Base-by-base conservation (phyloP, 2,113 vertebrate species). In the Trematomus loennbergii region DNA sequence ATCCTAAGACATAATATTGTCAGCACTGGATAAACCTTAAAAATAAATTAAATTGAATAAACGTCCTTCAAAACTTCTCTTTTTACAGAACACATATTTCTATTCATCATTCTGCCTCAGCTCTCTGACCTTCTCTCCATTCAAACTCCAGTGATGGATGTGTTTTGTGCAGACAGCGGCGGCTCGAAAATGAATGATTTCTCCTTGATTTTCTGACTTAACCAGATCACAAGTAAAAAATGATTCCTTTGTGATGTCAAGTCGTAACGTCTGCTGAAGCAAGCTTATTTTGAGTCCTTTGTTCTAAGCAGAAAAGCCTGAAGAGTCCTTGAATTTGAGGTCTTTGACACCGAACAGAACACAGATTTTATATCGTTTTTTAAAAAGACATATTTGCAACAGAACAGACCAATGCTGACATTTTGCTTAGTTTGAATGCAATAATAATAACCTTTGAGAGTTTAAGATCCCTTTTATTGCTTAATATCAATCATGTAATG, bases 161-260 rank as follows among this genome's bases (percentile, higher is more conserved):
- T 64, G 80, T 79, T 12, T 4, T 1, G 58, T 20, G 54, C 20
- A 81, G 78, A 29, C 48, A 2, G 66, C 75, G 12, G 71, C 60
- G 18, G 57, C 65, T 78, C 59, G 2, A 0, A 61, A 82, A 89
- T 57, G 61, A 86, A 87, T 52, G 68, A 52, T 60, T 65, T 88
- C 78, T 78, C 87, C 86, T 89, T 91, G 85, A 85, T 88, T 88
- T 85, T 74, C 79, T 68, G 87, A 92, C 88, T 77, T 61, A 66
- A 83, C 70, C 70, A 75, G 81, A 85, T 85, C 80, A 49, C 18
- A 9, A 64, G 64, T 72, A 46, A 83, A 85, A 87, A 77, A 89
- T n/a, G 53, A 85, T 58, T n/a, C 65, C 53, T 67, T 43, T 68
- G 36, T 48, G 59, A 58, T 48, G 54, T 59, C 45, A 7, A 17